phyloP scores from a whole-genome alignment of 2,797 vertebrate genomes.

The Coendou prehensilis region DNA sequence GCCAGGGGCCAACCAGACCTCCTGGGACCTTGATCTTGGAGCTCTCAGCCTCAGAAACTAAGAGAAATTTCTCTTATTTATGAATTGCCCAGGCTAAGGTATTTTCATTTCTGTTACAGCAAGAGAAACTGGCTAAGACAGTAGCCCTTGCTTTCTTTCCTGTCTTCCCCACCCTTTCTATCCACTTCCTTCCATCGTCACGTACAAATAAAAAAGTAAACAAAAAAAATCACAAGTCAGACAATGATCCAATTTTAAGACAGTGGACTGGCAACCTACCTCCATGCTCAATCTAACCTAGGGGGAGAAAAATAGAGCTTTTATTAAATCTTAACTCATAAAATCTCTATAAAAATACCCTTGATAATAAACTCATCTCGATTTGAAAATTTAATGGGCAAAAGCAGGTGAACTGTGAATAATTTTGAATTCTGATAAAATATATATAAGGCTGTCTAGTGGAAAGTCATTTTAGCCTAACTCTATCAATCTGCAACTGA shows the following conservation, averaged over 20 bases:
- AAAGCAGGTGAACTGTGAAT: slow-evolving; percentile 69
- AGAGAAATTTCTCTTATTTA: not conserved
- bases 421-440: slow-evolving; percentile 70
- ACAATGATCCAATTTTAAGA: slow-evolving; percentile 19
- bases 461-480: slow-evolving; percentile 60
- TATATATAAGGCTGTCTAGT: slow-evolving; percentile 57
- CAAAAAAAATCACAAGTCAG: slow-evolving; percentile 11
- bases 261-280: not conserved
- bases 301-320: not conserved
- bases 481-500: slow-evolving; percentile 6
- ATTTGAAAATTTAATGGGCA: slow-evolving; percentile 75
- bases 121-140: not conserved
- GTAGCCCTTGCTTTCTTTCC: not conserved
- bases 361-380: slow-evolving; percentile 51
- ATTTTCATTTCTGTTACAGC: slow-evolving; percentile 20
- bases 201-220: slow-evolving; percentile 53
- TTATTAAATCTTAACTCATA: slow-evolving; percentile 55
- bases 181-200: not conserved
- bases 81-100: not conserved
- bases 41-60: not conserved
- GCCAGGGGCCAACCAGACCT: not conserved
- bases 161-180: not conserved
- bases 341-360: slow-evolving; percentile 53
- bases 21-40: not conserved
- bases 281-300: not conserved